Conservation (phyloP, 2,113 vertebrate genomes). For the Boleophthalmus pectinirostris region DNA sequence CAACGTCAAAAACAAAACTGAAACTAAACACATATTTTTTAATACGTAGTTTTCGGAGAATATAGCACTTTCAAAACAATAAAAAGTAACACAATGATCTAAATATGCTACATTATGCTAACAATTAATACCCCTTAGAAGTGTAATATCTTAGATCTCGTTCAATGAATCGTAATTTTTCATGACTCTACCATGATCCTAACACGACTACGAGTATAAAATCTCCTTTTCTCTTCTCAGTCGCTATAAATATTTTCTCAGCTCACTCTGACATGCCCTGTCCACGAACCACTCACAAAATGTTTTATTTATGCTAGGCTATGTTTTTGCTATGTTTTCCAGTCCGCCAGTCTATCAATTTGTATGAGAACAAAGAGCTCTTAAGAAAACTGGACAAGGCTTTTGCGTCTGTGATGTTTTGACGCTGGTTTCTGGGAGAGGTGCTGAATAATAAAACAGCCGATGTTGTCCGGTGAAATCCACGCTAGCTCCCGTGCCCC, state of each 20-base stretch:
- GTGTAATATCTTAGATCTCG: not conserved
- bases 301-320: not conserved
- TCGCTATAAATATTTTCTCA: not conserved
- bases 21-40: too few species aligned
- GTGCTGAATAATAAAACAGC: not conserved
- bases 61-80: too few species aligned
- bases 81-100: too few species aligned
- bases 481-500: not conserved
- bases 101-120: too few species aligned
- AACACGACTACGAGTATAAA: not conserved
- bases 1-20: too few species aligned
- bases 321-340: not conserved
- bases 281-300: not conserved
- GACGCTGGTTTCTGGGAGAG: not conserved
- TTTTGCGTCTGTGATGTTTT: not conserved
- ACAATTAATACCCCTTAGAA: too few species aligned
- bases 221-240: not conserved
- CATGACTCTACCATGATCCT: not conserved
- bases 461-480: not conserved
- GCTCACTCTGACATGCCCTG: not conserved
- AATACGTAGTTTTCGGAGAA: too few species aligned
- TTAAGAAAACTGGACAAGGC: not conserved
- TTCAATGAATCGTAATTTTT: not conserved
- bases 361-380: constrained; percentile 3
- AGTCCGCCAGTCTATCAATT: not conserved